Base-by-base conservation (phyloP, 2,797 vertebrate species). In the Hippoglossus hippoglossus region DNA sequence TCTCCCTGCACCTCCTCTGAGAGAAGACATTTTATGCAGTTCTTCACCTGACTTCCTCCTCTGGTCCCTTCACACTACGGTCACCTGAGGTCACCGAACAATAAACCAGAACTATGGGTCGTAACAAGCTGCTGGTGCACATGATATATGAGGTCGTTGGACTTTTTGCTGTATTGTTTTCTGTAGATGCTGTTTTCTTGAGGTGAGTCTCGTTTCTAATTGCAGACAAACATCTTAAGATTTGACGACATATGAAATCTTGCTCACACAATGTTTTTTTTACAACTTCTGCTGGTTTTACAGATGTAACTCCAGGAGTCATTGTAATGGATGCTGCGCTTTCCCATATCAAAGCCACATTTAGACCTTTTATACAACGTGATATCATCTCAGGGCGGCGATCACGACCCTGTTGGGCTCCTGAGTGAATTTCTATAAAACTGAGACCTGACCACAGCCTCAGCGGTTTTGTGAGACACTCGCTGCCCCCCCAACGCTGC, bases 401-500 rank as follows among this genome's bases (percentile, higher is more conserved):
- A 75, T 79, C 70, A 79, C 52, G 21, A 58, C 18, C 49, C 49
- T 63, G 55, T 26, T 19, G 72, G 64, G 15, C 41, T 64, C 50
- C 61, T 61, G 39, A 18, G 56, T 74, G 71, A 77, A 77, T 74
- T 58, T 60, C 54, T 36, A 81, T 75, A 84, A 74, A 84, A 6
- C 26, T 26, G 11, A 76, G 53, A 71, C 51, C 25, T 39, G 56
- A 80, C 58, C 51, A 56, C 50, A 51, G 66, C 44, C 57, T 71
- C 31, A 36, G 24, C 57, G 21, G 47, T 63, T 73, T 49, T 70
- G 19, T 24, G 67, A 77, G 68, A 56, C 63, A 46, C 36, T 54
- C 59, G 57, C 53, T 51, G 21, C 36, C 55, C 67, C 46, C 53
- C 46, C 53, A 77, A 70, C 59, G 25, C 44, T 47, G 77, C 77